These are phyloP conservation scores for Calypte anna DNA, from an alignment of 2,113 vertebrate genomes.

Conservation along the genomic window DNA sequence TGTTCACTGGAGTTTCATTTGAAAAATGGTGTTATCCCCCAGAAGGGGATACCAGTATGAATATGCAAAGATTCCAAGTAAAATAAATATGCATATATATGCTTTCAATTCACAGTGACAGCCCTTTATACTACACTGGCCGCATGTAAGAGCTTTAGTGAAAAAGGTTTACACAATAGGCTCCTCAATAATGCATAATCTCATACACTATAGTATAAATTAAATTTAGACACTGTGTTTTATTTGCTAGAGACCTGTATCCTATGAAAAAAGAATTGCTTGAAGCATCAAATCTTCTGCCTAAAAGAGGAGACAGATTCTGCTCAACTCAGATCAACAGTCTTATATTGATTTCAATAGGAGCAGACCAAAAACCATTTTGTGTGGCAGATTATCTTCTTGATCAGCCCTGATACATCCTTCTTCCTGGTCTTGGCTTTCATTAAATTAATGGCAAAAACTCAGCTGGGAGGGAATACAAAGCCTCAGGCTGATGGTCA, in stretches of 20 bases:
- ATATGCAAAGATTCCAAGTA: background rate
- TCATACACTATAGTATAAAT: background rate
- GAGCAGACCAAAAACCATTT: background rate
- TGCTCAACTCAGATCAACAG: background rate
- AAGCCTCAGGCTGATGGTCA: background rate
- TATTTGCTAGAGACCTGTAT: background rate
- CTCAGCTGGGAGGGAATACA: background rate
- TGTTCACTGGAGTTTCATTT: background rate
- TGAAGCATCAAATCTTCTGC: background rate
- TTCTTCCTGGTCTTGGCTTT: background rate
- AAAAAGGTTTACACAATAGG: fast-evolving
- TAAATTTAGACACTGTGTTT: background rate
- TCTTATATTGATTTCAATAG: background rate
- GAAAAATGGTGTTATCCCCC: background rate
- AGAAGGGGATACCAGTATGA: background rate
- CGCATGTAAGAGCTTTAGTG: background rate
- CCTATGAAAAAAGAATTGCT: background rate
- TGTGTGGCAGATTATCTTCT: background rate
- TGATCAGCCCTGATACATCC: background rate
- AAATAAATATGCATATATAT: background rate
- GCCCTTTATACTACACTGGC: background rate
- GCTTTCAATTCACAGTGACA: background rate
- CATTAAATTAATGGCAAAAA: background rate
- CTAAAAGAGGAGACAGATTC: background rate
- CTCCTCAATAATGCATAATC: background rate